Evolutionary conservation across 2,888 invertebrate species (phyloP).

Genomic region (Brachyopa scutellaris): DNA sequence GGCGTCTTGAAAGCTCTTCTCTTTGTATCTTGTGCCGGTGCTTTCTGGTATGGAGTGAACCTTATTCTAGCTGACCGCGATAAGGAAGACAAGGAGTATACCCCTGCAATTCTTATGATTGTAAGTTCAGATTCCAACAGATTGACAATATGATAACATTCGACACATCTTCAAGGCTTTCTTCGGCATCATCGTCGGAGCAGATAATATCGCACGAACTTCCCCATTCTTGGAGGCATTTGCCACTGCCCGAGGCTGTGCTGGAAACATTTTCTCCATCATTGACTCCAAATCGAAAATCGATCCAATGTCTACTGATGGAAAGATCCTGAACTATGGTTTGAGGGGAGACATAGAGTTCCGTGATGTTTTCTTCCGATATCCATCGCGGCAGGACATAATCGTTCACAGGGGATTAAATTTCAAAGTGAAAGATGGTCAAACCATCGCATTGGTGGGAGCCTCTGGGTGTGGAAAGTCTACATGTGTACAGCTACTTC

Average conservation of each 20-base stretch:
- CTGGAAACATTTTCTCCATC: conserved; percentile 88
- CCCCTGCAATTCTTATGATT: conserved; percentile 88
- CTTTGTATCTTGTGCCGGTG: conserved; percentile 88
- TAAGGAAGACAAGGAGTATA: conserved; percentile 85
- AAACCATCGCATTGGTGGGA: conserved; percentile 89
- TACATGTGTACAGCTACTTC: conserved; percentile 89
- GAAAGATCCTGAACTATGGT: conserved; percentile 83
- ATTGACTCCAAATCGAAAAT: conserved; percentile 89
- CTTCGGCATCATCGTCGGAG: conserved; percentile 90
- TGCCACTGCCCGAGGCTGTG: conserved; percentile 88
- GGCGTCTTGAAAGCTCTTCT: conserved; percentile 89
- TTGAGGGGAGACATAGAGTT: conserved; percentile 88
- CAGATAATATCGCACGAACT: conserved; percentile 89
- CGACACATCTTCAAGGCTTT: conserved; percentile 80
- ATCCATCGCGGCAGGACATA: conserved; percentile 90
- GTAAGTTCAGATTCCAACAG: conserved; percentile 82
- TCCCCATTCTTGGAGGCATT: conserved; percentile 90
- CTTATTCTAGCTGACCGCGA: conserved; percentile 87
- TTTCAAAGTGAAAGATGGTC: conserved; percentile 85
- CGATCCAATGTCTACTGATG: conserved; percentile 87
- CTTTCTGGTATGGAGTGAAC: conserved; percentile 92
- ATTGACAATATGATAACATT: background rate
- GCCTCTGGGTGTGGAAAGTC: conserved; percentile 92
- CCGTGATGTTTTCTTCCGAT: conserved; percentile 87
- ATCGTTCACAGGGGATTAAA: conserved; percentile 87